These are phyloP conservation scores for Cuculus canorus DNA, from an alignment of 2,797 vertebrate species.

Conservation along the genomic window DNA sequence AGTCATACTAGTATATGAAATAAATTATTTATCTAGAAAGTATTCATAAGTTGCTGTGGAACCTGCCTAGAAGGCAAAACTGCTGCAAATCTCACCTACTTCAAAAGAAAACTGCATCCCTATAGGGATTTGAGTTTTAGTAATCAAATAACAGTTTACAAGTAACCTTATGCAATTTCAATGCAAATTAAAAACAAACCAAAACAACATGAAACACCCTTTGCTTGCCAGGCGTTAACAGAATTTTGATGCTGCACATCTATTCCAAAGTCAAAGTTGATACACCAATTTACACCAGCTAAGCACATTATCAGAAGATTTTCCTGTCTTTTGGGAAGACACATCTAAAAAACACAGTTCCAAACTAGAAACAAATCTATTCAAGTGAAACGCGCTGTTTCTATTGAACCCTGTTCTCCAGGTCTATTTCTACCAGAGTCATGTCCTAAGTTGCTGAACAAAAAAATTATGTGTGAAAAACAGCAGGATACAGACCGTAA, in stretches of 20 bases:
- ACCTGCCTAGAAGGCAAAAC: background rate
- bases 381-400: background rate
- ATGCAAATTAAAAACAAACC: background rate
- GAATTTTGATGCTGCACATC: background rate
- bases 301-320: background rate
- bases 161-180: background rate
- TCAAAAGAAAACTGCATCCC: background rate
- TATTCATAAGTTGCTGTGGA: rapidly evolving
- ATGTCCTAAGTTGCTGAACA: background rate
- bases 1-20: background rate
- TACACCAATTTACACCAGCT: background rate
- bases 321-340: background rate
- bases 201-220: background rate
- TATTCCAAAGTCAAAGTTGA: background rate
- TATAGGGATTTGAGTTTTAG: background rate
- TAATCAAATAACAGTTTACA: background rate
- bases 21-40: background rate
- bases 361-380: background rate
- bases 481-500: background rate
- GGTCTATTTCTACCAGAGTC: background rate
- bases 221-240: background rate
- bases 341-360: background rate
- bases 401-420: background rate
- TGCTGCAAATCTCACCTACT: background rate
- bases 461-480: background rate